Percentiles rank a stretch among this genome's conserved stretches.
These are phyloP conservation scores for Oreohelix idahoensis DNA, from an alignment of 1,140 invertebrate genomes.

Conservation along the genomic window DNA sequence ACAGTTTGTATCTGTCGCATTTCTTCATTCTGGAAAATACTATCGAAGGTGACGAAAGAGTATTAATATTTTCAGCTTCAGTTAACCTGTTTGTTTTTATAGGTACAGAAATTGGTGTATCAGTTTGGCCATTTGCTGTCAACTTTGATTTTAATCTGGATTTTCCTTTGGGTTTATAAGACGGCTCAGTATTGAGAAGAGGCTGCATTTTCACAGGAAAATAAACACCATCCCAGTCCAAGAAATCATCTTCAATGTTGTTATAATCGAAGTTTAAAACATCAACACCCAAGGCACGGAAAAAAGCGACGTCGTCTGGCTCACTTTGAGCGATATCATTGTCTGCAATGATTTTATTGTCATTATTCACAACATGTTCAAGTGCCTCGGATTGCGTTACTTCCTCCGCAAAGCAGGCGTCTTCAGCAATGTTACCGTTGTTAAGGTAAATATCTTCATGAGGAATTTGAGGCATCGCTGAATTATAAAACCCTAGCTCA, in stretches of 20 bases:
- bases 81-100: constrained; percentile 34
- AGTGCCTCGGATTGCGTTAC: background rate
- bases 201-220: background rate
- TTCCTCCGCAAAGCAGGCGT: background rate
- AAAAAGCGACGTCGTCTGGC: background rate
- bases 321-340: background rate
- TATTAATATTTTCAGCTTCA: background rate
- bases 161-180: background rate
- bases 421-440: constrained; percentile 47
- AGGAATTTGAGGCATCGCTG: constrained; percentile 52
- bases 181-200: background rate
- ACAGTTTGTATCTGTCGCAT: constrained; percentile 10
- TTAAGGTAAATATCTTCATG: constrained; percentile 40
- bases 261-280: background rate
- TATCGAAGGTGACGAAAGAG: background rate
- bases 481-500: constrained; percentile 57
- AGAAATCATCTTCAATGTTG: background rate
- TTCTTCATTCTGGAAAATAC: background rate
- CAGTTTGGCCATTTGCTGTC: constrained; percentile 41
- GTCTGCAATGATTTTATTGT: too few species aligned
- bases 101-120: constrained; percentile 41
- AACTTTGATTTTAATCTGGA: constrained; percentile 10
- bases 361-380: background rate
- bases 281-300: constrained; percentile 2
- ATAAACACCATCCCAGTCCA: constrained; percentile 9